phyloP scores from a whole-genome alignment of 2,797 vertebrate species.

The Holocentrus rufus region DNA sequence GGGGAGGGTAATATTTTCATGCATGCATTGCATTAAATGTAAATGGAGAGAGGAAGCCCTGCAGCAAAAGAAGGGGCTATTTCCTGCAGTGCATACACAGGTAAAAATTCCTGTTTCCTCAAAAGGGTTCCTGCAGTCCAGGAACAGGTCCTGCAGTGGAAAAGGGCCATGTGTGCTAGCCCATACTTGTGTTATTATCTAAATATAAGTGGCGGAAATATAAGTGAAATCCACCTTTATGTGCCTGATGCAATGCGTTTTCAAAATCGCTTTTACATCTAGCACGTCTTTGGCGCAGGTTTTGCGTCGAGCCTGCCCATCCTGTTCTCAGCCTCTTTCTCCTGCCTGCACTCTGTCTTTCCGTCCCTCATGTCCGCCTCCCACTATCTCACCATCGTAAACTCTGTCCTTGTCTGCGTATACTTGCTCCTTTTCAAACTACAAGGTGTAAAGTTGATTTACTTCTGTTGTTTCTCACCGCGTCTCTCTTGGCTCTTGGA shows the following conservation, averaged over 20 bases:
- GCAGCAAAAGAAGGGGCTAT: too few relatives aligned
- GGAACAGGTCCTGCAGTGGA: too few relatives aligned
- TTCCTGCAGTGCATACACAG: too few relatives aligned
- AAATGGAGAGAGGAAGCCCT: too few relatives aligned
- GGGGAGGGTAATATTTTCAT: too few relatives aligned
- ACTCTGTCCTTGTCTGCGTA: constrained; percentile 48
- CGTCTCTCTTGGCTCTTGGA: constrained; percentile 29
- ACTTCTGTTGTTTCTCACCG: constrained; percentile 40
- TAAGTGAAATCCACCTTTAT: neutral
- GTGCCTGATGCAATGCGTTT: constrained; percentile 24
- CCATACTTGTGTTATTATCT: neutral
- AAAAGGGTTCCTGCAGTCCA: neutral
- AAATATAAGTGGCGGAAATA: too few relatives aligned
- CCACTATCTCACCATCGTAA: constrained; percentile 30
- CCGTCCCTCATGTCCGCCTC: neutral
- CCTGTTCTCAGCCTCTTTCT: neutral
- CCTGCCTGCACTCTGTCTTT: neutral
- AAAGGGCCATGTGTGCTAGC: too few relatives aligned
- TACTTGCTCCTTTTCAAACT: constrained; percentile 50
- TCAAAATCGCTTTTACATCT: constrained; percentile 9
- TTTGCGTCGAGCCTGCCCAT: neutral
- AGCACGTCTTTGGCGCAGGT: constrained; percentile 13
- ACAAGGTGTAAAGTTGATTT: constrained; percentile 65
- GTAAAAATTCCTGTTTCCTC: neutral
- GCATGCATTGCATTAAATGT: too few relatives aligned